Evolutionary conservation across 2,888 invertebrate species (phyloP).

Genomic region (Amphipyra tragopoginis): DNA sequence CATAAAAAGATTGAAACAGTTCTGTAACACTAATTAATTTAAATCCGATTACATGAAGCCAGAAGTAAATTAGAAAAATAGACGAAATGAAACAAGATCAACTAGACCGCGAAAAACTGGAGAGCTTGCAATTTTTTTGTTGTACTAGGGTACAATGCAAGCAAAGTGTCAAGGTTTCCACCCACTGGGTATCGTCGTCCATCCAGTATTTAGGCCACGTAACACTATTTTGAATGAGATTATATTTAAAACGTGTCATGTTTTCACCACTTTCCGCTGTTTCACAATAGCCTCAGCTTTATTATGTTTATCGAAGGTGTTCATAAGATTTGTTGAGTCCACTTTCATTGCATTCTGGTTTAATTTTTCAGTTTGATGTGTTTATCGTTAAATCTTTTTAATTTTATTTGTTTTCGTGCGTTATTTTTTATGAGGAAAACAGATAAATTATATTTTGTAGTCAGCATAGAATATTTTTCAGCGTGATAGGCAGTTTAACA

Average conservation of each 20-base stretch:
- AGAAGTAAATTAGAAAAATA: background rate
- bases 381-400: conserved; percentile 11
- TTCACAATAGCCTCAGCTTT: conserved; percentile 66
- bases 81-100: background rate
- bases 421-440: conserved; percentile 2
- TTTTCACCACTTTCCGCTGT: conserved; percentile 72
- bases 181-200: conserved; percentile 55
- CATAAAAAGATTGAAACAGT: background rate
- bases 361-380: conserved; percentile 18
- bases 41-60: background rate
- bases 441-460: background rate
- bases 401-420: conserved; percentile 4
- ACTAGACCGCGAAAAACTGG: background rate
- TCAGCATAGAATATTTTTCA: background rate
- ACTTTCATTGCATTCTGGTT: conserved; percentile 33
- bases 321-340: conserved; percentile 31
- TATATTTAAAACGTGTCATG: conserved; percentile 64
- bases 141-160: conserved; percentile 27
- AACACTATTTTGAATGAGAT: conserved; percentile 76
- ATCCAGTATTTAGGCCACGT: conserved; percentile 66
- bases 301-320: conserved; percentile 57
- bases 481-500: background rate
- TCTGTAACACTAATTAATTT: background rate
- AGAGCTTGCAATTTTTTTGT: background rate
- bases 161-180: conserved; percentile 70